phyloP scores from a whole-genome alignment of 2,797 vertebrate species.

The Limosa lapponica region DNA sequence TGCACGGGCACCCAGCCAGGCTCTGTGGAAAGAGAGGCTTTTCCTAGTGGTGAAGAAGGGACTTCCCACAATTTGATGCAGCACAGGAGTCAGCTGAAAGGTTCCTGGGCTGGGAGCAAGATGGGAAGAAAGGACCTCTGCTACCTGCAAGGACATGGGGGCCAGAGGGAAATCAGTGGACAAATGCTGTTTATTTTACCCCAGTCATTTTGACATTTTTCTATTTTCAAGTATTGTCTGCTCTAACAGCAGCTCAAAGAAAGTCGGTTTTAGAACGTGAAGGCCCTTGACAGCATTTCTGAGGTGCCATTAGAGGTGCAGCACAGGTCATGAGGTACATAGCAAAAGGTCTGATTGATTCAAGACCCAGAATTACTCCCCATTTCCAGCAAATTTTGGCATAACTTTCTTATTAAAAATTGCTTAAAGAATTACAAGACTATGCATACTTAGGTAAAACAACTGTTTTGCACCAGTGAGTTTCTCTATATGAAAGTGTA shows the following conservation, averaged over 20 bases:
- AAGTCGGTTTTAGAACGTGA: background rate
- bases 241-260: background rate
- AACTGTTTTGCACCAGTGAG: background rate
- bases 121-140: background rate
- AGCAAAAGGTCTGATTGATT: background rate
- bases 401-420: background rate
- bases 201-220: background rate
- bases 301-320: background rate
- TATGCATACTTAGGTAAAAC: background rate
- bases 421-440: background rate
- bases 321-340: background rate
- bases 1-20: background rate
- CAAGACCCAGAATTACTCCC: background rate
- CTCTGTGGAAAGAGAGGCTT: background rate
- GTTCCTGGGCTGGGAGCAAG: background rate
- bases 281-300: background rate
- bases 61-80: background rate
- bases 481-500: background rate
- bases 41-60: background rate
- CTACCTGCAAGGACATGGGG: background rate
- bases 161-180: background rate
- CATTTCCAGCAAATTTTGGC: background rate
- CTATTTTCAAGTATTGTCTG: background rate
- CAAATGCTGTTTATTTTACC: background rate
- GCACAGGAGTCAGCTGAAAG: background rate